Percentiles rank a stretch among this genome's conserved stretches.
These are phyloP conservation scores for Prorops nasuta DNA, from an alignment of 1,140 invertebrate genomes.

Conservation along the genomic window DNA sequence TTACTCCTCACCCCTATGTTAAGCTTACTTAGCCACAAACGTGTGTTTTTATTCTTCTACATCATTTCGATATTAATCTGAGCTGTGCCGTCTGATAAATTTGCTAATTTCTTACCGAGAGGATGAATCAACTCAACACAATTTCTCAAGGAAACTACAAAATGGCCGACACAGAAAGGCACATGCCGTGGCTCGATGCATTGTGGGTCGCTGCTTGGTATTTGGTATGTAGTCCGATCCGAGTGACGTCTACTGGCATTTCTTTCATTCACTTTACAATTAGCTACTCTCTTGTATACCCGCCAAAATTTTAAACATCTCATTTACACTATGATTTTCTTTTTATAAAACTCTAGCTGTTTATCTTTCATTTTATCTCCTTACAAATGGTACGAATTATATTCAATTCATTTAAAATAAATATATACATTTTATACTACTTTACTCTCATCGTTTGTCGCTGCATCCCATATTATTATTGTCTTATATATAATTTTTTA, in stretches of 20 bases:
- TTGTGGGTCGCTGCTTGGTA: conserved; percentile 56
- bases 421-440: no score
- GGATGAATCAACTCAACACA: conserved; percentile 61
- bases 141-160: conserved; percentile 67
- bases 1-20: conserved; percentile 1
- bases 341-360: no score
- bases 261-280: not conserved
- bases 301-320: no score
- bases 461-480: no score
- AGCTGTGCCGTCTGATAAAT: conserved; percentile 31
- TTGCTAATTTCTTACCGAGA: conserved; percentile 48
- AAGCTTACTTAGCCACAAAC: conserved; percentile 5
- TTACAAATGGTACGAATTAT: no score
- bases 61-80: conserved; percentile 23
- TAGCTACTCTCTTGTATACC: no score
- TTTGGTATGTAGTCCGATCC: conserved; percentile 19
- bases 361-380: no score
- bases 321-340: no score
- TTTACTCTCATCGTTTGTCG: no score
- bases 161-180: conserved; percentile 67
- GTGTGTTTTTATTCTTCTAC: conserved; percentile 2
- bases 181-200: conserved; percentile 66
- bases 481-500: no score
- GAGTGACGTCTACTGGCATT: conserved; percentile 10
- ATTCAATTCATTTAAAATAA: no score